phyloP scores from a whole-genome alignment of 1,140 invertebrate species.

The Magallana gigas region DNA sequence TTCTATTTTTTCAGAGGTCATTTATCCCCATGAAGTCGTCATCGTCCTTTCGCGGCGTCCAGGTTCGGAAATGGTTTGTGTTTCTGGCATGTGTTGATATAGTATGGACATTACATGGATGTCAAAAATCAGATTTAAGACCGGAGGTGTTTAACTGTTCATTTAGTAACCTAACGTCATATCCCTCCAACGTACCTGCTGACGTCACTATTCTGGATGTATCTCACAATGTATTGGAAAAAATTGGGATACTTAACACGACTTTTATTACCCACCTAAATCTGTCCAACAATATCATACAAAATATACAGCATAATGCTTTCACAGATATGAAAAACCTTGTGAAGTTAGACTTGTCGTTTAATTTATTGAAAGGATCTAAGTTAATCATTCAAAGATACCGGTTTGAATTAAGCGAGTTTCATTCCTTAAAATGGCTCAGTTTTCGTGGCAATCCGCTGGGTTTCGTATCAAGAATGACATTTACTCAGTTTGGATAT shows the following conservation, averaged over 20 bases:
- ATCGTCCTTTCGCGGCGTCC: not conserved
- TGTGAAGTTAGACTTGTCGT: conserved; percentile 17
- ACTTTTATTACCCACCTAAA: not conserved
- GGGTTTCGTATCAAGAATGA: conserved; percentile 2
- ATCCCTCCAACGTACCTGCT: not conserved
- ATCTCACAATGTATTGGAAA: not conserved
- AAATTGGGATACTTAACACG: not conserved
- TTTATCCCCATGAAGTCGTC: not conserved
- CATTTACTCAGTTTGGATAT: not conserved
- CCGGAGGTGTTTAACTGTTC: not conserved
- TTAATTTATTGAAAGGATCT: conserved; percentile 16
- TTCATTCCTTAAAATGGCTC: not conserved
- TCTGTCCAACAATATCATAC: not conserved
- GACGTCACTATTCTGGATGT: not conserved
- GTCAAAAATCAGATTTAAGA: not conserved
- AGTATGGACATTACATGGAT: conserved; percentile 6
- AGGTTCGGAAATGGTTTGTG: not conserved
- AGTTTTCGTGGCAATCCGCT: conserved; percentile 26
- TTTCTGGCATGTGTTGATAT: not conserved
- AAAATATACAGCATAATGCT: conserved; percentile 20
- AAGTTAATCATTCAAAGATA: not conserved
- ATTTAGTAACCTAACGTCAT: not conserved
- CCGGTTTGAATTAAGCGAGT: conserved; percentile 9
- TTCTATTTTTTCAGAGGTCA: too few relatives aligned
- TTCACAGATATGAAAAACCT: conserved; percentile 1